Base-by-base conservation (phyloP, 2,113 vertebrate species). In the Naja naja region DNA sequence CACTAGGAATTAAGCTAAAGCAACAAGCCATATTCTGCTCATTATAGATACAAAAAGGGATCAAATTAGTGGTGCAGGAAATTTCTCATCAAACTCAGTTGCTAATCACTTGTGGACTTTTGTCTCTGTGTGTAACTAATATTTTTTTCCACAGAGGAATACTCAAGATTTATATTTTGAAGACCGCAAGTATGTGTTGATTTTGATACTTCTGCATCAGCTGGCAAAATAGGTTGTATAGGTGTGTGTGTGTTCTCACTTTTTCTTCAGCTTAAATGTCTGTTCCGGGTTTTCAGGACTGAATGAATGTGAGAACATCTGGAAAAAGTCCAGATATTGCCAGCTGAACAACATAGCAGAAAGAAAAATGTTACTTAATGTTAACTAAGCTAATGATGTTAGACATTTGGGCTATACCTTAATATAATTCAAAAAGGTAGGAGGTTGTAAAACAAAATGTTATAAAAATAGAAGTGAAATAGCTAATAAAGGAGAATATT, bases 231-330 rank as follows among this genome's bases (percentile, higher is more conserved):
- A 96, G 95, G 95, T 74, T 88, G 96, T 10, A 8, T 96, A 93
- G 95, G 95, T 85, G 39, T 16, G 10, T 86, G 22, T 92, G 64
- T 54, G 4, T 49, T 16, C 34, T 20, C 39, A 53, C 25, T 3
- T 53, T 54, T 5, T 64, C 96, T 97, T 92, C 93, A 94, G 96
- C 95, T 97, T 97, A 97, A 98, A 97, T 97, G 93, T 97, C 97
- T 98, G 95, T 96, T 97, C 97, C 97, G 97, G 94, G 96, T 97
- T 97, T 97, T 97, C 97, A 98, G 96, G 91, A 97, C 96, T 97
- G 97, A 98, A 98, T 98, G 96, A 97, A 97, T 97, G 97, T 96
- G 96, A 97, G 96, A 97, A 97, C 94, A 96, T 93, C 95, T 98
- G 97, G 98, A 98, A 97, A 93, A 0, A 0, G 94, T 98, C 97